These are phyloP conservation scores for Eleutherodactylus coqui DNA, from an alignment of 2,797 vertebrate species.

Conservation along the genomic window DNA sequence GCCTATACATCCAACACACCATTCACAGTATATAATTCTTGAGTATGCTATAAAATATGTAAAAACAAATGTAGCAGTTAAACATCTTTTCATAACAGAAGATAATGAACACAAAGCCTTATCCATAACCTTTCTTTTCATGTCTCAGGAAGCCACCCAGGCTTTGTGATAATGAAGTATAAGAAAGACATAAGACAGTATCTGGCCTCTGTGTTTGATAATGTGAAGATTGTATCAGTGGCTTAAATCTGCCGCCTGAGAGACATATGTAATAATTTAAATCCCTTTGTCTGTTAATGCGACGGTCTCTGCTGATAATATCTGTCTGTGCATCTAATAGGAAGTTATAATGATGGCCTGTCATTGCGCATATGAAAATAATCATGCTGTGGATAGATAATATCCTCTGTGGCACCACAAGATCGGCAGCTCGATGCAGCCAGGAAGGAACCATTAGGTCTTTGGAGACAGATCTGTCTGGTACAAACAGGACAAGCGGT, in stretches of 20 bases:
- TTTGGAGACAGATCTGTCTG: conserved; percentile 57
- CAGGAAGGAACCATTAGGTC: conserved; percentile 50
- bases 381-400: conserved; percentile 51
- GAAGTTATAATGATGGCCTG: conserved; percentile 55
- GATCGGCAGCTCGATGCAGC: conserved; percentile 41
- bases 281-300: conserved; percentile 55
- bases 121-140: conserved; percentile 1
- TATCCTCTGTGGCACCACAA: conserved; percentile 59
- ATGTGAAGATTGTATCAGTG: conserved; percentile 42
- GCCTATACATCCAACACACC: no score
- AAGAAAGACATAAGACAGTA: conserved; percentile 22
- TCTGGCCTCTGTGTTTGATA: conserved; percentile 31
- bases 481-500: conserved; percentile 52
- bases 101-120: conserved; percentile 1
- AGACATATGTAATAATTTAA: conserved; percentile 60
- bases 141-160: conserved; percentile 13
- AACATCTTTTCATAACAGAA: not conserved
- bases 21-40: not conserved
- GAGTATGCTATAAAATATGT: not conserved
- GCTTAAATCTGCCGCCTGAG: conserved; percentile 30
- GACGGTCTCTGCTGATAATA: conserved; percentile 38
- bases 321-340: conserved; percentile 52
- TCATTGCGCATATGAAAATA: conserved; percentile 55
- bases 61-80: not conserved
- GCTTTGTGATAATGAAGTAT: conserved; percentile 26